Evolutionary conservation across 35 echinoderm and acorn worm genomes (phyloP), one percentile per base, ranked within the genome.

Genomic region (Apostichopus californicus): DNA sequence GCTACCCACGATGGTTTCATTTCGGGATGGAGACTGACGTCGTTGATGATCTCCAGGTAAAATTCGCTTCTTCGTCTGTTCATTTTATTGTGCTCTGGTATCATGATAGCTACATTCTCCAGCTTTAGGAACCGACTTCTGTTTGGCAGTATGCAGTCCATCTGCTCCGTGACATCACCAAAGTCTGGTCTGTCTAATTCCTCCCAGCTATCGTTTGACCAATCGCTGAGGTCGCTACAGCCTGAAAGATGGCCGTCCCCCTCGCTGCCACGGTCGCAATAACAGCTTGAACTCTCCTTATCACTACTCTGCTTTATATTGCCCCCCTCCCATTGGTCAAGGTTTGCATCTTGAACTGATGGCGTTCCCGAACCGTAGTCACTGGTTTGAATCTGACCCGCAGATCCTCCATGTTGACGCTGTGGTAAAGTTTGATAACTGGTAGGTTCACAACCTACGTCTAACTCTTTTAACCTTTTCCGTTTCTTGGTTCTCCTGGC

Each of bases 11-110:
- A 52, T 5, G 78, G 59, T 28, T 92, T 93, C 78, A 94, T 53
- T 53, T 96, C 90, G 9, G 95, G 94, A 22, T 77, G 53, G 57
- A 93, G 91, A 15, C 91, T 90, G 13, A 71, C 5, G 56, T 96
- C 95, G 1, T 86, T 34, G 20, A 94, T 55, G 28, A 98, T 87
- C 18, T 94, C 78, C 13, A 98, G 56, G 26, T 90, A 93, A 78
- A 98, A 98, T 23, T 98, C 94, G 24, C n/a, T 72, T 25, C 93
- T 79, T 87, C 94, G 83, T 71, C 78, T 86, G 71, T 96, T 92
- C 70, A 81, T 93, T 90, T 92, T 94, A 61, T 98, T 98, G 80
- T 98, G 94, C 68, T 98, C 94, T 46, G 97, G 97, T 24, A 98
- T 98, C 34, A 94, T 56, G 20, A 98, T 95, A 8, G 94, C 93